Evolutionary conservation across 2,888 invertebrate genomes (phyloP).

Genomic region (Euplagia quadripunctaria): DNA sequence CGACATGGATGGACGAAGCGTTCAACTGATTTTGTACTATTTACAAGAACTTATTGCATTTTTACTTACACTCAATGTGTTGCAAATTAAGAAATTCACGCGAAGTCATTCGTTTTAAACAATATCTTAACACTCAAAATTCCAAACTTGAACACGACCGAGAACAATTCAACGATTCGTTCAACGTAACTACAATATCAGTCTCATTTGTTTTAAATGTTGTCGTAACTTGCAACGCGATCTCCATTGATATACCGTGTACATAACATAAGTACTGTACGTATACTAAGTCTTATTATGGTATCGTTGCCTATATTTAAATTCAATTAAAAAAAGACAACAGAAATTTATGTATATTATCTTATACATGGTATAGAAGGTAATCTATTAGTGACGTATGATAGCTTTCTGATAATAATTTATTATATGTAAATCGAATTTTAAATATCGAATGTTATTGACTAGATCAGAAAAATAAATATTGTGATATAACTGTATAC

Average conservation of each 20-base stretch:
- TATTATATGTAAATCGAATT: slow-evolving; percentile 42
- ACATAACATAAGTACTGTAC: slow-evolving; percentile 26
- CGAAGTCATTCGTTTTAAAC: slow-evolving; percentile 35
- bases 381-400: slow-evolving; percentile 35
- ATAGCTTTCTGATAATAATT: slow-evolving; percentile 41
- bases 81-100: slow-evolving; percentile 28
- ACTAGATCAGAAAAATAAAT: slow-evolving; percentile 67
- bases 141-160: slow-evolving; percentile 56
- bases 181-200: slow-evolving; percentile 77
- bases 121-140: slow-evolving; percentile 48
- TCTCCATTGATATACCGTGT: slow-evolving; percentile 37
- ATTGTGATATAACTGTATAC: slow-evolving; percentile 51
- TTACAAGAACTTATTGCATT: slow-evolving; percentile 43
- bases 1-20: slow-evolving; percentile 73
- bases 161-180: slow-evolving; percentile 55
- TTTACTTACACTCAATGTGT: slow-evolving; percentile 21
- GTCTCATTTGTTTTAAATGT: slow-evolving; percentile 75
- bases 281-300: slow-evolving; percentile 30
- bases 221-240: slow-evolving; percentile 57
- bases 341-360: slow-evolving; percentile 31
- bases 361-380: slow-evolving; percentile 37
- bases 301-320: slow-evolving; percentile 58
- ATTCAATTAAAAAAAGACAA: slow-evolving; percentile 57
- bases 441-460: slow-evolving; percentile 59
- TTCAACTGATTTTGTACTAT: slow-evolving; percentile 67